Base-by-base conservation (phyloP, 2,888 invertebrate species). In the Villa cingulata region DNA sequence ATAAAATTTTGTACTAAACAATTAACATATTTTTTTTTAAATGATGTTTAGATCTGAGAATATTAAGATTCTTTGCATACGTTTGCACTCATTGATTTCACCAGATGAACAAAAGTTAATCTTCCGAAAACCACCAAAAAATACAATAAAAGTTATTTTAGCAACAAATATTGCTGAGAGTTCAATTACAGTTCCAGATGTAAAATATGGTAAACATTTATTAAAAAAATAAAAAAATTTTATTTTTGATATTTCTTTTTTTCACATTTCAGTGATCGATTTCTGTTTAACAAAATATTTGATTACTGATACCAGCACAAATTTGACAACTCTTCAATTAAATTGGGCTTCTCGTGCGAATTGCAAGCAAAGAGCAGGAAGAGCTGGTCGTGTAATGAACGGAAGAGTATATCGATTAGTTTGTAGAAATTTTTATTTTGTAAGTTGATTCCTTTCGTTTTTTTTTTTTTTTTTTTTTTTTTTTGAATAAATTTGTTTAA, bases 151-250 rank as follows among this genome's bases (percentile, higher is more conserved):
- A 67, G 77, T 92, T 42, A 90, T 92, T 58, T 70, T 92, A 37
- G 80, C 91, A 1, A 92, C 92, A 9, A 92, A 92, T 66, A 89
- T 92, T 54, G 90, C 91, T 1, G 92, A 92, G 69, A 90, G 89
- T 65, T 90, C 90, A 43, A 83, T 92, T 55, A 92, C 92, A 0
- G 88, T 92, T 9, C 81, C 87, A 0, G 89, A 91, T 64, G 80
- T 90, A 17, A 82, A 80, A 68, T 91, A 86, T 68, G 62, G 61
- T 59, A 51, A 12, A 14, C 12, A 12, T 14, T 23, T 36, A 15
- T 29, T 17, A 32, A 36, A 15, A 37, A 2, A 29, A 14, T 37
- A 18, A 38, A 18, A n/a, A 38, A 17, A 32, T 45, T 17, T n/a
- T n/a, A 18, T 23, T 16, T 45, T 34, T 34, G 16, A 41, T 39